Conservation (phyloP, 1,140 invertebrate genomes). For the Mycetomoellerius zeteki region DNA sequence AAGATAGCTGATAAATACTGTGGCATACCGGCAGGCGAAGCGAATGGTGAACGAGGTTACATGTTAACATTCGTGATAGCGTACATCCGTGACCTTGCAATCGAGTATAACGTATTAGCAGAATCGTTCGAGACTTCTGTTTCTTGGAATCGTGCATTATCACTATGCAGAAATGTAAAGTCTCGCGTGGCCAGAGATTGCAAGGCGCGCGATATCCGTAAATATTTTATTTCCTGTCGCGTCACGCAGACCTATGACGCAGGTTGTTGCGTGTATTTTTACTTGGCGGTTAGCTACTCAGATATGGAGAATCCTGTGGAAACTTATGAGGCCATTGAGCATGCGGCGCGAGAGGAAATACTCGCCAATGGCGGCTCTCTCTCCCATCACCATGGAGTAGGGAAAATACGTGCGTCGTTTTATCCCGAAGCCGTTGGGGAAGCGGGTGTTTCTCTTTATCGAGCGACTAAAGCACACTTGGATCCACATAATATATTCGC, state of each 20-base stretch:
- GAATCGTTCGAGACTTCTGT: slow-evolving; percentile 99
- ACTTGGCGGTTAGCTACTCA: slow-evolving; percentile 96
- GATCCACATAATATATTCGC: slow-evolving; percentile 98
- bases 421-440: slow-evolving; percentile 92
- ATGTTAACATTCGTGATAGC: slow-evolving; percentile 99
- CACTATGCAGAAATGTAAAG: slow-evolving; percentile 96
- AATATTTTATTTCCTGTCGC: slow-evolving; percentile 92
- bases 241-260: slow-evolving; percentile 99
- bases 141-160: slow-evolving; percentile 96
- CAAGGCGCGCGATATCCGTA: slow-evolving; percentile 88
- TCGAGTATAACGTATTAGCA: slow-evolving; percentile 95
- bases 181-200: slow-evolving; percentile 93
- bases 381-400: slow-evolving; percentile 98
- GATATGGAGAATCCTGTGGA: slow-evolving; percentile 91
- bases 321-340: slow-evolving; percentile 95
- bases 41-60: slow-evolving; percentile 98
- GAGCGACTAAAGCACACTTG: slow-evolving; percentile 94
- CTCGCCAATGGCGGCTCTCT: slow-evolving; percentile 96
- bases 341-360: slow-evolving; percentile 96
- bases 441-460: slow-evolving; percentile 91
- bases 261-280: slow-evolving; percentile 99
- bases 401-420: slow-evolving; percentile 96
- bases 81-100: slow-evolving; percentile 97
- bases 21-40: slow-evolving; percentile 96
- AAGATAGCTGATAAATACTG: slow-evolving; percentile 91